Evolutionary conservation across 2,113 vertebrate species (phyloP).

Genomic region (Ceyx margarethae): DNA sequence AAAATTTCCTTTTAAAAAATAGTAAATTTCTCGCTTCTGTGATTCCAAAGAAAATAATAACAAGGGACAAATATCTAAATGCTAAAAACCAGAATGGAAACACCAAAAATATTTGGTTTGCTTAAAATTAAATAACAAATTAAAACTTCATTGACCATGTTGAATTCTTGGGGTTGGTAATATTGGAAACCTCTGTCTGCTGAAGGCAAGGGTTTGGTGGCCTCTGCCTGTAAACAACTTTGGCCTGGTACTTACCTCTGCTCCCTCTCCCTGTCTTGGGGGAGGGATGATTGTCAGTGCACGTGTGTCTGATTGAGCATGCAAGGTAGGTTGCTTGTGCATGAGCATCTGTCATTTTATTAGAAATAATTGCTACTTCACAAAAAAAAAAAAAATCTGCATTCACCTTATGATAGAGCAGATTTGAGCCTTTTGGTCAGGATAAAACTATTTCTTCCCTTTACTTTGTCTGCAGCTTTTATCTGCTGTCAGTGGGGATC

Average conservation of each 20-base stretch:
- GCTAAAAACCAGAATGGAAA: not conserved
- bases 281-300: not conserved
- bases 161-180: not conserved
- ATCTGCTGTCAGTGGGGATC: not conserved
- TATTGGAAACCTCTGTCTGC: not conserved
- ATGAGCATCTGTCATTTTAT: not conserved
- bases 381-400: not conserved
- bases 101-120: not conserved
- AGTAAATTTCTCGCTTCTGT: not conserved
- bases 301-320: not conserved
- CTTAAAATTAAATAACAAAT: not conserved
- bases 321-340: not conserved
- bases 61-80: not conserved
- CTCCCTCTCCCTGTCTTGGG: not conserved
- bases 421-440: not conserved
- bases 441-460: not conserved
- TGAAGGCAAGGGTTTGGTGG: not conserved
- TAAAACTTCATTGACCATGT: not conserved
- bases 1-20: not conserved
- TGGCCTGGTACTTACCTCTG: not conserved
- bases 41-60: not conserved
- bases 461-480: not conserved
- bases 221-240: not conserved
- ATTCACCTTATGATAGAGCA: not conserved
- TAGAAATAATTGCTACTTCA: not conserved